Evolutionary conservation across 1,140 invertebrate genomes (phyloP), one percentile per base, ranked within the genome.

Genomic region (Cydia amplana): DNA sequence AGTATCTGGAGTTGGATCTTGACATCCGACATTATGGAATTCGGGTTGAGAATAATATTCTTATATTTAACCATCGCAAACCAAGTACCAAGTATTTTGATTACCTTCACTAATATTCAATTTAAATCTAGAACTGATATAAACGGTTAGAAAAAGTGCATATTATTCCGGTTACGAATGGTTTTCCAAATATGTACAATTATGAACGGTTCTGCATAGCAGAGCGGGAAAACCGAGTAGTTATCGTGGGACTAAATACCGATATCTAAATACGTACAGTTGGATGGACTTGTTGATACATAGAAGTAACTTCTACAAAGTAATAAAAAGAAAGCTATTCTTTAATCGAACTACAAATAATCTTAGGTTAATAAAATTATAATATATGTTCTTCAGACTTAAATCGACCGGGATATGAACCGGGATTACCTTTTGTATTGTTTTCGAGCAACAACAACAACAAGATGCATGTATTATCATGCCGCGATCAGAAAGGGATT

Each of bases 241-340:
- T 67, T 67, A 70, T 40, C 28, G n/a, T 43, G 32, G 25, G 28
- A 43, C 65, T 70, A 70, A 70, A 70, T 70, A 70, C 65, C 65
- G 65, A 70, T 70, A 70, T 70, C 65, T 70, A 40, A 70, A 70
- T 70, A 70, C 16, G 65, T 70, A 70, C 65, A 70, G 64, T 67
- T 32, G 28, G 10, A 60, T 23, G 20, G 55, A 84, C 79, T 80
- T 83, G 80, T 80, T 76, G 32, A 81, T 82, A 82, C 76, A 83
- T 74, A 76, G 73, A 81, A 83, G 85, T 40, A 7, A 40, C 10
- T 10, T 40, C 5, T 32, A 6, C 9, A 40, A 40, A 40, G 36
- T 40, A 40, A 10, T 40, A 9, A 40, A 10, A 2, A 40, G 36
- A 40, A 40, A 40, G 36, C 32, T 32, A 32, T 32, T n/a, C n/a